Evolutionary conservation across 2,113 vertebrate species (phyloP).

Genomic region (Murina feae): DNA sequence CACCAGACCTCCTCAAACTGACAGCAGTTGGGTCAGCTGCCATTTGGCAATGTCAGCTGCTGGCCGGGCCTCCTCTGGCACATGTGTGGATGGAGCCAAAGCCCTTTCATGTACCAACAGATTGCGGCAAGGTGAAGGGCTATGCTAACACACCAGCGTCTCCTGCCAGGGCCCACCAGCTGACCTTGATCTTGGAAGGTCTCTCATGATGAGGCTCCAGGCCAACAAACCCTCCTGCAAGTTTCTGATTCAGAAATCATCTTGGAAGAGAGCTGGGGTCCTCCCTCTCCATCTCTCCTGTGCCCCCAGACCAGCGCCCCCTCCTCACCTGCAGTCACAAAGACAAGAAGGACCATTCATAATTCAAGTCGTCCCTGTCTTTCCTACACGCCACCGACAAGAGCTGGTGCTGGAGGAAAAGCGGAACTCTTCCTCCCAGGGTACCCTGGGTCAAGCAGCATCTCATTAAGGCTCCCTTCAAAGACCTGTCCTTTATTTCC

Average conservation of each 20-base stretch:
- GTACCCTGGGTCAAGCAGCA: conserved; percentile 83
- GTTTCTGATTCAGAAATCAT: background rate
- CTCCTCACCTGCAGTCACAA: conserved; percentile 51
- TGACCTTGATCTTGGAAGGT: background rate
- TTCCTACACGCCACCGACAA: conserved; percentile 69
- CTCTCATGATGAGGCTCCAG: background rate
- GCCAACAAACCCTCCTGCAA: background rate
- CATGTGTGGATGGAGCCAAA: rapidly evolving
- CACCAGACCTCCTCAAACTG: too few species aligned
- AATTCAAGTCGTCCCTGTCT: conserved; percentile 78
- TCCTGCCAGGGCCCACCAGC: rapidly evolving
- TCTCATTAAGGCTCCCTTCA: conserved; percentile 87
- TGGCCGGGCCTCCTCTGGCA: rapidly evolving
- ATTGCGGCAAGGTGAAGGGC: background rate
- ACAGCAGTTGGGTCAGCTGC: background rate
- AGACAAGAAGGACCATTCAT: conserved; percentile 79
- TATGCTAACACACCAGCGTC: rapidly evolving
- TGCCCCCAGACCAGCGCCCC: background rate
- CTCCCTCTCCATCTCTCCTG: background rate
- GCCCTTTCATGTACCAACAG: rapidly evolving
- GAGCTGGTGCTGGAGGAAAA: conserved; percentile 78
- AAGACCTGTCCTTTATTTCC: conserved; percentile 85
- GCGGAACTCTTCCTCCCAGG: conserved; percentile 79
- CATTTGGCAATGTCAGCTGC: rapidly evolving
- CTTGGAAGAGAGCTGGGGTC: background rate